Evolutionary conservation across 2,888 invertebrate species (phyloP), one percentile per base, ranked within the genome.

Genomic region (Drosophila vallismaia): DNA sequence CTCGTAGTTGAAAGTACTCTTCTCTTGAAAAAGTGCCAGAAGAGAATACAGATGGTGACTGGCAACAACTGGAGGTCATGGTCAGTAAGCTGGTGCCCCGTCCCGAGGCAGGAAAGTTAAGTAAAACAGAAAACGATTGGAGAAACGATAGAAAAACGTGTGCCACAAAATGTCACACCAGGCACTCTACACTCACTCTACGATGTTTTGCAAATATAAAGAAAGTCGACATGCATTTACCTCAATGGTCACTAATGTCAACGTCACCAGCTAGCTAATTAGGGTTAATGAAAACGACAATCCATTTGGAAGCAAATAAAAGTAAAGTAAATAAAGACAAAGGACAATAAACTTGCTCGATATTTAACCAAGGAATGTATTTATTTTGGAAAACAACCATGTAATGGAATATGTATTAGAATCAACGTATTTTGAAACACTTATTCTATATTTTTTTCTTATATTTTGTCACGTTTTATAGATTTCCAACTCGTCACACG

Each of bases 231-330:
- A 57, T 74, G 77, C 71, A 75, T 75, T 76, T 79, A 51, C 64
- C 42, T 49, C 44, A 33, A 5, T 31, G 66, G 59, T 53, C 57
- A 74, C 73, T 79, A 78, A 71, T 83, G 88, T 77, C 86, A 86
- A 76, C 83, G 78, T 66, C 74, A 82, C 69, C 51, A 29, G 68
- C 69, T 54, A 29, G 68, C 75, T 84, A 88, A 84, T 84, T 84
- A 84, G 86, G 86, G 84, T 83, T 84, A 84, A 86, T 84, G 80
- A 86, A 84, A 84, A 88, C 71, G 71, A 71, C 76, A 77, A 79
- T 36, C 66, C 40, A 3, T 4, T 8, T 42, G 31, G 50, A 40
- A 7, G 53, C 14, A 50, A 33, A 42, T 31, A 49, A 71, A 70
- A 86, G 66, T 66, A 51, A 74, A 75, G 14, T 56, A 33, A 58